These are phyloP conservation scores for Drosophila ogumai DNA, from an alignment of 1,140 invertebrate species.

Conservation along the genomic window DNA sequence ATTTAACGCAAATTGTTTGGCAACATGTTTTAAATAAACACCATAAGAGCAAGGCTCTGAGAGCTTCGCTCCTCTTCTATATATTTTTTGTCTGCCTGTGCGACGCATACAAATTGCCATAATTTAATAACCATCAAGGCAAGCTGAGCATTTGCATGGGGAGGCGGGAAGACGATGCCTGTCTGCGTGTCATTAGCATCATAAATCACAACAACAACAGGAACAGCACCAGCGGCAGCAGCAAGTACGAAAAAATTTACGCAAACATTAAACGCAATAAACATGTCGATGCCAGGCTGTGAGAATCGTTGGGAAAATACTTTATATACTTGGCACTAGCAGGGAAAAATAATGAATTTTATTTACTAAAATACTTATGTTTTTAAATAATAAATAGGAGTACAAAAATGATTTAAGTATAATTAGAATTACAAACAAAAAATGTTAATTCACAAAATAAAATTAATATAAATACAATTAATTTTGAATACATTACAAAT, in stretches of 20 bases:
- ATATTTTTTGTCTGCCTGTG: constrained; percentile 18
- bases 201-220: constrained; percentile 77
- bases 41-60: constrained; percentile 26
- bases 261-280: constrained; percentile 81
- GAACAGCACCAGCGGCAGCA: constrained; percentile 24
- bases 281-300: constrained; percentile 62
- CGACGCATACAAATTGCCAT: constrained; percentile 81
- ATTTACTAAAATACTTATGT: not conserved
- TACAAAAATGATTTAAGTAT: not conserved
- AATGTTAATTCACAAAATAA: not conserved
- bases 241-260: constrained; percentile 60
- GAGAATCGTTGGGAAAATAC: not conserved
- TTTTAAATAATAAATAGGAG: too few relatives aligned
- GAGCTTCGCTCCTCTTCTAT: not conserved
- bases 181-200: constrained; percentile 81
- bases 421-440: not conserved
- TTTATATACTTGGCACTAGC: not conserved
- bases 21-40: constrained; percentile 83
- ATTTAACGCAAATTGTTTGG: constrained; percentile 76
- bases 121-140: constrained; percentile 83
- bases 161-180: constrained; percentile 35
- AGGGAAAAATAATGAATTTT: not conserved
- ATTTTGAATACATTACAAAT: not conserved
- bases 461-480: too few relatives aligned
- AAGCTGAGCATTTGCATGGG: constrained; percentile 45